Percentiles rank a stretch among this genome's conserved stretches.
These are phyloP conservation scores for Sebastes trivittatus DNA, from an alignment of 2,797 vertebrate genomes.

Conservation along the genomic window DNA sequence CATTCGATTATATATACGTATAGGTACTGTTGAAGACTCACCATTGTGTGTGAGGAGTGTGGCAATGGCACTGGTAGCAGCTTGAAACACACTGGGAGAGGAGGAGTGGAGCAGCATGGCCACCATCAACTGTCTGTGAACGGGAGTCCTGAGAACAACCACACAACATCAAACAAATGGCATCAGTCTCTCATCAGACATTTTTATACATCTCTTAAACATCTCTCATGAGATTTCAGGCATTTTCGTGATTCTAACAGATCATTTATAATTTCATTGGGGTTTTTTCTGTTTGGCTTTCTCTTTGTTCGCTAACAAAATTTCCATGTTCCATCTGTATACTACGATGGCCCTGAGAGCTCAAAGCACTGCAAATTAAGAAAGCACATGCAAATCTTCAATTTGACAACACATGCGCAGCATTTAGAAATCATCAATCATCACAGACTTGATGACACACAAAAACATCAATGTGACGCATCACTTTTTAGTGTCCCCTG, in stretches of 20 bases:
- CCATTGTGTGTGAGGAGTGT: conserved; percentile 88
- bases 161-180: background rate
- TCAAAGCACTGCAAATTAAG: too few relatives aligned
- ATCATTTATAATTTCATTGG: background rate
- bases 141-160: conserved; percentile 83
- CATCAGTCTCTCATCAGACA: background rate
- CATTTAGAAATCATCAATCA: too few relatives aligned
- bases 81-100: conserved; percentile 88
- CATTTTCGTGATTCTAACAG: background rate
- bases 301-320: too few relatives aligned
- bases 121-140: conserved; percentile 90
- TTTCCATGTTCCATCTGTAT: too few relatives aligned
- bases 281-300: too few relatives aligned
- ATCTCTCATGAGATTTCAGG: background rate
- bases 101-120: conserved; percentile 92
- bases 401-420: too few relatives aligned
- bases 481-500: too few relatives aligned
- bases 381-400: too few relatives aligned
- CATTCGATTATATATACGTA: too few relatives aligned
- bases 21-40: conserved; percentile 65
- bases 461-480: too few relatives aligned
- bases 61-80: conserved; percentile 87
- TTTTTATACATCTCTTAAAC: background rate
- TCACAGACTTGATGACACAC: too few relatives aligned
- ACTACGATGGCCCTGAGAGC: too few relatives aligned